Evolutionary conservation across 2,797 vertebrate genomes (phyloP), one percentile per base, ranked within the genome.

Genomic region (Chloroceryle amazona): DNA sequence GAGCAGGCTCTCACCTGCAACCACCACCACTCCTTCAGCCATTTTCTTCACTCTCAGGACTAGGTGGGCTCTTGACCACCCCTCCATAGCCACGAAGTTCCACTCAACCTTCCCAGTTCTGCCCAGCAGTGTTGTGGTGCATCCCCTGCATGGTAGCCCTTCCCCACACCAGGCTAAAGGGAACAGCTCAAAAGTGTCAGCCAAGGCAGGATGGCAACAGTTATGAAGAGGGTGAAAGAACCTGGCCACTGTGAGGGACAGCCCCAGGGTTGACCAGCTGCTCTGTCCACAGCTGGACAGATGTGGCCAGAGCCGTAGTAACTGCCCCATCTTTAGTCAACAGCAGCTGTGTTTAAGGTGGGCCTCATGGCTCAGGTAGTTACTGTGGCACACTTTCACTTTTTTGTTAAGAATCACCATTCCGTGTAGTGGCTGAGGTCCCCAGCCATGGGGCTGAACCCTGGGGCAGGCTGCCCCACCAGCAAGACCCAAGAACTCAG

Each of bases 371-470:
- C 37, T 39, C 11, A 18, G 33, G 37, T n/a, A 25, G 20, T 16
- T 41, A 11, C 2, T 33, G 25, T 26, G 46, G 33, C 23, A 82
- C 17, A 5, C 16, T 33, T 25, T 17, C 44, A 6, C 22, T 51
- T 26, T 47, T 46, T 25, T 66, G 7, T 47, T 23, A 47, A 47
- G 23, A n/a, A n/a, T 49, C 10, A 17, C 22, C 4, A 3, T 13
- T 62, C 35, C 22, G 26, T 0, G 0, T 33, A 17, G 39, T 4
- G 22, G 13, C 16, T 1, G 0, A 57, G 6, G 35, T 37, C 14
- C 26, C 44, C 35, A n/a, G 16, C 7, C 4, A 15, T 3, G 1
- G 14, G 28, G 25, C 22, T 0, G 10, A 81, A 68, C 19, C 37
- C 28, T 1, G 0, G 33, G n/a, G 35, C 22, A 39, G 35, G 1